Percentiles rank a stretch among this genome's conserved stretches.
Conservation (phyloP, 2,113 vertebrate genomes). For the Promerops cafer region DNA sequence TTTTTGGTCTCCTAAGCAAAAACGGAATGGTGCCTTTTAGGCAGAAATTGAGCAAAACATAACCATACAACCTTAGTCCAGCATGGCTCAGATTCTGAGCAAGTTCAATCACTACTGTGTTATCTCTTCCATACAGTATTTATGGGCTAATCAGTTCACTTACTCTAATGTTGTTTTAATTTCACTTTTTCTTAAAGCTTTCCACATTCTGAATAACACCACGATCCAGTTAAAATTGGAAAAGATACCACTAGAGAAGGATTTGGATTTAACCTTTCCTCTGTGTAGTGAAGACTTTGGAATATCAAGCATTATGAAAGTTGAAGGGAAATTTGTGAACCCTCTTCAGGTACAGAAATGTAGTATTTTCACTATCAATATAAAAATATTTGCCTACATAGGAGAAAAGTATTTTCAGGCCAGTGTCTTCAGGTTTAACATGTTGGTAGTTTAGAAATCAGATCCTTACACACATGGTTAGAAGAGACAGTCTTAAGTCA, state of each 20-base stretch:
- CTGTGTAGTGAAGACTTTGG: slow-evolving; percentile 75
- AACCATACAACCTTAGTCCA: neutral
- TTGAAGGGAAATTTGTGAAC: slow-evolving; percentile 92
- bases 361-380: neutral
- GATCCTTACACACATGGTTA: neutral
- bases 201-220: slow-evolving; percentile 94
- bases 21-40: neutral
- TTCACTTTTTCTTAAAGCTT: slow-evolving; percentile 73
- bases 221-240: slow-evolving; percentile 93
- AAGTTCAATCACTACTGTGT: neutral
- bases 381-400: neutral
- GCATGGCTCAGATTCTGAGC: neutral
- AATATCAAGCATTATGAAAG: slow-evolving; percentile 81
- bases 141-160: neutral
- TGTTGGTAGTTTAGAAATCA: neutral
- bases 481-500: neutral
- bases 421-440: neutral
- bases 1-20: neutral
- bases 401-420: neutral
- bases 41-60: neutral
- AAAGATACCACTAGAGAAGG: slow-evolving; percentile 82
- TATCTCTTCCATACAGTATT: neutral
- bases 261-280: slow-evolving; percentile 73
- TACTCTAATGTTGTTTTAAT: neutral
- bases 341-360: slow-evolving; percentile 83